These are phyloP conservation scores for Eriosoma lanigerum DNA, from an alignment of 1,140 invertebrate species.

Conservation along the genomic window DNA sequence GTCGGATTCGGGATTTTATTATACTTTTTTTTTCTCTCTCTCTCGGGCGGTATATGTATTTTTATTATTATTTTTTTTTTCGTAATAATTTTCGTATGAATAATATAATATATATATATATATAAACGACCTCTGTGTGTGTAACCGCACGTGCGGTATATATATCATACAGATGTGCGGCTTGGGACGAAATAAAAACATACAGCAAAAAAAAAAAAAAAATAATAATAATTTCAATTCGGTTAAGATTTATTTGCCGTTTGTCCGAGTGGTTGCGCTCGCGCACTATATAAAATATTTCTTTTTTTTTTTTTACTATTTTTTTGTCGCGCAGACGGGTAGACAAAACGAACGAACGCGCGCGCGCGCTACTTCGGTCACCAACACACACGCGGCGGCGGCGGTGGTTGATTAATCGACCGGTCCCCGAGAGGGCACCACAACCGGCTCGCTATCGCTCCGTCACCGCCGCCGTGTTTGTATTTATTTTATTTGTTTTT, in stretches of 20 bases:
- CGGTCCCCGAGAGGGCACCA: constrained; percentile 32
- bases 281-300: background rate
- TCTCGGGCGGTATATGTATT: background rate
- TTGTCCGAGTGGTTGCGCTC: background rate
- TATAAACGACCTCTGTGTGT: no score
- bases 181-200: background rate
- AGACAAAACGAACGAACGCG: background rate
- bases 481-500: background rate
- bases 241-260: constrained; percentile 38
- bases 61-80: background rate
- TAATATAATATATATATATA: no score
- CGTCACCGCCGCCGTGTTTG: background rate
- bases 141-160: background rate
- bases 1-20: background rate
- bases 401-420: constrained; percentile 50
- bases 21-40: background rate
- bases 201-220: background rate
- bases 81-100: no score
- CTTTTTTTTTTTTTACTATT: no score
- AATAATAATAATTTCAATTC: constrained; percentile 36
- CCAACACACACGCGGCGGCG: constrained; percentile 1
- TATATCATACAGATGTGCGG: background rate
- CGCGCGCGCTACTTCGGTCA: background rate
- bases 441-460: constrained; percentile 38
- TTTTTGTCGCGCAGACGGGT: background rate